Conservation (phyloP, 1,140 invertebrate genomes). For the Amphibalanus amphitrite region DNA sequence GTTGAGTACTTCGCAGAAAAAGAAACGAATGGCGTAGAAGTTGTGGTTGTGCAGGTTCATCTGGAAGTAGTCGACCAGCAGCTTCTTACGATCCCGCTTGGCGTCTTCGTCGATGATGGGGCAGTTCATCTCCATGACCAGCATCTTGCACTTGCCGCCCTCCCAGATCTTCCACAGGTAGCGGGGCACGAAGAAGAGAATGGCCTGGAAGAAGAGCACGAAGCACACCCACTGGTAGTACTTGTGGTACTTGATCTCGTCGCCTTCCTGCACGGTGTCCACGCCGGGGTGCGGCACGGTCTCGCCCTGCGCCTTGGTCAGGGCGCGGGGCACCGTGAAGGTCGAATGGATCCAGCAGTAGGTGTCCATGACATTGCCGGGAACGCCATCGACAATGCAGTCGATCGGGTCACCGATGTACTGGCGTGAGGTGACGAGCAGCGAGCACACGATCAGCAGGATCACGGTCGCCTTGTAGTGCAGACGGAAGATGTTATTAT, state of each 20-base stretch:
- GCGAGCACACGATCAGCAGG: constrained; percentile 73
- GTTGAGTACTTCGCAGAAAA: constrained; percentile 63
- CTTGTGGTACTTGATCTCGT: constrained; percentile 73
- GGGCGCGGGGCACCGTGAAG: constrained; percentile 62
- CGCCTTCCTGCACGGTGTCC: constrained; percentile 27
- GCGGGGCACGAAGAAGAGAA: constrained; percentile 78
- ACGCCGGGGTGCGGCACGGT: constrained; percentile 39
- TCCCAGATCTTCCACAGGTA: constrained; percentile 82
- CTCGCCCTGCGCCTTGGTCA: constrained; percentile 42
- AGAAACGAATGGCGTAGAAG: constrained; percentile 70
- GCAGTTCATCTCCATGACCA: constrained; percentile 65
- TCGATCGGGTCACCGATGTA: constrained; percentile 91
- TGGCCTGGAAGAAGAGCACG: constrained; percentile 68
- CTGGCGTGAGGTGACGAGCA: constrained; percentile 81
- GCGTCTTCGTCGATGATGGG: constrained; percentile 59
- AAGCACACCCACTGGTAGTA: constrained; percentile 97
- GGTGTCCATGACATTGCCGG: constrained; percentile 71
- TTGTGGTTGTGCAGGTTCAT: constrained; percentile 65
- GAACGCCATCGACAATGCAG: constrained; percentile 78
- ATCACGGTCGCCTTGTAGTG: constrained; percentile 90
- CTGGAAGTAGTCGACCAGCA: constrained; percentile 66
- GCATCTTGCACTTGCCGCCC: constrained; percentile 65
- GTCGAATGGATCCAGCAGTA: constrained; percentile 94
- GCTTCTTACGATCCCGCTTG: constrained; percentile 54
- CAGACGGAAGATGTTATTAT: constrained; percentile 83